These are phyloP conservation scores for Leucoraja erinaceus DNA, from an alignment of 2,113 vertebrate species.

Conservation along the genomic window DNA sequence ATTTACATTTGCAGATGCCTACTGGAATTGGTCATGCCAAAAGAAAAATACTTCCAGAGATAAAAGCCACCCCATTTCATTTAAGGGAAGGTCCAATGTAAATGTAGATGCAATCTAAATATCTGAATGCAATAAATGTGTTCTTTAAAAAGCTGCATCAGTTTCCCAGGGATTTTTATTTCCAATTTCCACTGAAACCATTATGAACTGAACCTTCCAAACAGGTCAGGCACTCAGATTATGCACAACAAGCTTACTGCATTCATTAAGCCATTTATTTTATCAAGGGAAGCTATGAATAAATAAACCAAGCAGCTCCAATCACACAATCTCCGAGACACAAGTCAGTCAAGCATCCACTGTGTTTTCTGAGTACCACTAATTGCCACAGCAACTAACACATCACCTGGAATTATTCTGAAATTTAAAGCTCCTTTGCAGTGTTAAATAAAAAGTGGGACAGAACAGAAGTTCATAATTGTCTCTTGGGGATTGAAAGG, in stretches of 20 bases:
- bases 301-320: slow-evolving; percentile 8
- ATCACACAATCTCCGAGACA: not conserved
- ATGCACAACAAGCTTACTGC: not conserved
- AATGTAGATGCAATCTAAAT: not conserved
- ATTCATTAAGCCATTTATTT: not conserved
- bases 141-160: not conserved
- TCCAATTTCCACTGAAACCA: not conserved
- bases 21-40: not conserved
- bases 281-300: not conserved
- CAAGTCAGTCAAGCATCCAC: not conserved
- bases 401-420: not conserved
- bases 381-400: not conserved
- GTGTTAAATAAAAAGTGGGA: not conserved
- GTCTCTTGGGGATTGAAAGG: not conserved
- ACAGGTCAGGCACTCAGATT: not conserved
- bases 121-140: not conserved
- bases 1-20: not conserved
- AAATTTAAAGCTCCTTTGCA: not conserved
- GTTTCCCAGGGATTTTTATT: not conserved
- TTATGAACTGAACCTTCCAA: not conserved
- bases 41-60: not conserved
- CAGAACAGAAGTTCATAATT: no score
- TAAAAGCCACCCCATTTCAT: not conserved
- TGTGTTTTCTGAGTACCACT: not conserved
- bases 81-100: not conserved